Evolutionary conservation across 1,140 invertebrate species (phyloP), one percentile per base, ranked within the genome.

Genomic region (Pseudachorutes palmiensis): DNA sequence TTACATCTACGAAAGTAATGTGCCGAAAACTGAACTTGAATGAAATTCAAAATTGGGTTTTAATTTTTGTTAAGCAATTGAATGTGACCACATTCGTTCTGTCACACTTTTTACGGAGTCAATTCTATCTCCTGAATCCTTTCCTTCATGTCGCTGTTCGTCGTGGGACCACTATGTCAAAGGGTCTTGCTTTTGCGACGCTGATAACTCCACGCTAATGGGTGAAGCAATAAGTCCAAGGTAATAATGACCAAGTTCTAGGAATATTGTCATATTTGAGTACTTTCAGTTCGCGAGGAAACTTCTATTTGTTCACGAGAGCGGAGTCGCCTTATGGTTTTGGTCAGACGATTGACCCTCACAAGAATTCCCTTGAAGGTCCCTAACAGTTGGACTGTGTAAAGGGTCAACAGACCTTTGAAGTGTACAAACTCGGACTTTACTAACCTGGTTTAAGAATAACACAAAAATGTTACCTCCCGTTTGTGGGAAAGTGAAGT

Each of bases 1-100:
- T 24, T 58, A 58, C 22, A 22, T 36, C 32, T 65, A 32, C 26
- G 64, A 64, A 64, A 55, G 45, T 51, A 64, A 48, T 14, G 9
- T 26, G 5, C 30, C 14, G 19, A 55, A 65, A 51, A 30, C 28
- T n/a, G n/a, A n/a, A n/a, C n/a, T n/a, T n/a, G n/a, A n/a, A n/a
- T 2, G 9, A 48, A 49, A 57, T 48, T 67, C 24, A 66, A 16
- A 65, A 31, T 12, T 58, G 51, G 32, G 5, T 45, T 31, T 41
- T 36, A 33, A 62, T 45, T 24, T 36, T 64, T 32, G 41, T 58
- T 31, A 5, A 69, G 67, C 62, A n/a, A 45, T 69, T 28, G 67
- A 69, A 26, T 69, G 67, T 33, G 67, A 69, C 57, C 66, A 67
- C 61, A 28, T 67, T 49, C 41, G 66, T 62, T 0, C 49, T 26